Conservation (phyloP, 30 jellyfish, hydroid and myxozoan genomes). For the Pseudorhiza aurosa region DNA sequence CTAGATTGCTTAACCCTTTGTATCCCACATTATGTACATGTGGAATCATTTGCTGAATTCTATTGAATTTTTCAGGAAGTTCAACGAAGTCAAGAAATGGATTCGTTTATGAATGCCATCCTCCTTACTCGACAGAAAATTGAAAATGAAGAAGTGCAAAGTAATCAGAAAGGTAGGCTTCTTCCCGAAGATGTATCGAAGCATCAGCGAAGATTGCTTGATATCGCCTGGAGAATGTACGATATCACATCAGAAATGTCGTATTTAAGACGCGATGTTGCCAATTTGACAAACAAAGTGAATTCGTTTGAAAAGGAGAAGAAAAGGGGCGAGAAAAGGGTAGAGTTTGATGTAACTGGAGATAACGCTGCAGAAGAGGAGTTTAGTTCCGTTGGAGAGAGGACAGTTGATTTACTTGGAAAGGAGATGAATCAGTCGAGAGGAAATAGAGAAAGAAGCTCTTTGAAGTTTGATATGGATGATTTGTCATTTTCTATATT, state of each 20-base stretch:
- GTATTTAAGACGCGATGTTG: slow-evolving; percentile 48
- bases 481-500: slow-evolving; percentile 54
- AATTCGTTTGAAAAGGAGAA: not conserved
- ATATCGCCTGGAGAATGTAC: slow-evolving; percentile 71
- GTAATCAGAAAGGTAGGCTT: not conserved
- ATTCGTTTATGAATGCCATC: slow-evolving; percentile 25
- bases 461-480: slow-evolving; percentile 10
- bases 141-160: not conserved
- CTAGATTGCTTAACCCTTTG: no score
- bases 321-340: no score
- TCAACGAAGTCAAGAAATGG: slow-evolving; percentile 37
- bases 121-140: slow-evolving; percentile 5
- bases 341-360: no score
- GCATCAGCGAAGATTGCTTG: slow-evolving; percentile 38
- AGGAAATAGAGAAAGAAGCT: not conserved
- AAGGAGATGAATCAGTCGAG: not conserved
- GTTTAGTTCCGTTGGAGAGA: not conserved
- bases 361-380: not conserved
- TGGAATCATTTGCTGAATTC: no score
- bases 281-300: slow-evolving; percentile 25
- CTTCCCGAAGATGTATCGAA: not conserved
- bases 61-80: no score
- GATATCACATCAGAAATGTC: slow-evolving; percentile 63
- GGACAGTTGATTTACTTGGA: no score
- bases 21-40: no score